These are phyloP conservation scores for Chelonus insularis DNA, from an alignment of 1,140 invertebrate species.

Conservation along the genomic window DNA sequence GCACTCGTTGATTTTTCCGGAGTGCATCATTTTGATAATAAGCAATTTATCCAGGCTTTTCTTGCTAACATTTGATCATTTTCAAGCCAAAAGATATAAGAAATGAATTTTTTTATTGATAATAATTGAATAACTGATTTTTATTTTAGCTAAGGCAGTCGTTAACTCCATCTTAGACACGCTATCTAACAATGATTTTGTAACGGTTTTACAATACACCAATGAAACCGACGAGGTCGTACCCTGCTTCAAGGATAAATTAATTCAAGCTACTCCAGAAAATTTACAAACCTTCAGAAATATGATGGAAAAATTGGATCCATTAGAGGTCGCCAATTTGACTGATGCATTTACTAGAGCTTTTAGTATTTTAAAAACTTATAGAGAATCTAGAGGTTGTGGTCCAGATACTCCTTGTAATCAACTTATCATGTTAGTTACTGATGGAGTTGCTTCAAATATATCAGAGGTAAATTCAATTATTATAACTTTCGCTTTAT, in stretches of 20 bases:
- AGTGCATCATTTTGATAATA: too few relatives aligned
- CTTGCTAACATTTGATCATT: too few relatives aligned
- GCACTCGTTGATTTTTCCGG: too few relatives aligned
- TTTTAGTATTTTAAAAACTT: constrained; percentile 80
- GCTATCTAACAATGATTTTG: constrained; percentile 96
- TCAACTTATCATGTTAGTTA: constrained; percentile 98
- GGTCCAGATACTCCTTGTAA: constrained; percentile 74
- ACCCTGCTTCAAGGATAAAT: constrained; percentile 77
- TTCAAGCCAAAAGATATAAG: too few relatives aligned
- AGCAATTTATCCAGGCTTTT: too few relatives aligned
- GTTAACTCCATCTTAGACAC: constrained; percentile 89
- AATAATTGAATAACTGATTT: constrained; percentile 1
- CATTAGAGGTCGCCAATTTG: constrained; percentile 84
- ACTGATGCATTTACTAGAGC: constrained; percentile 81
- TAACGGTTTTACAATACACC: constrained; percentile 86
- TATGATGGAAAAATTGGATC: constrained; percentile 69
- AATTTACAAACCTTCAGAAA: constrained; percentile 81
- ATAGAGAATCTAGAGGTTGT: constrained; percentile 64
- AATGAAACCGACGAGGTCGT: constrained; percentile 69
- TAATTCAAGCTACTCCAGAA: constrained; percentile 91
- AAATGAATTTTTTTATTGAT: too few relatives aligned
- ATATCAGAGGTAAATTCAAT: constrained; percentile 68
- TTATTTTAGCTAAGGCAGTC: constrained; percentile 70
- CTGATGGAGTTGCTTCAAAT: constrained; percentile 93
- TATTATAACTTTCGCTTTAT: background rate